A percentile compares a stretch with the other conserved stretches of the same genome.
Evolutionary conservation across 2,888 invertebrate species (phyloP).

Genomic region (Agriopis leucophaearia): DNA sequence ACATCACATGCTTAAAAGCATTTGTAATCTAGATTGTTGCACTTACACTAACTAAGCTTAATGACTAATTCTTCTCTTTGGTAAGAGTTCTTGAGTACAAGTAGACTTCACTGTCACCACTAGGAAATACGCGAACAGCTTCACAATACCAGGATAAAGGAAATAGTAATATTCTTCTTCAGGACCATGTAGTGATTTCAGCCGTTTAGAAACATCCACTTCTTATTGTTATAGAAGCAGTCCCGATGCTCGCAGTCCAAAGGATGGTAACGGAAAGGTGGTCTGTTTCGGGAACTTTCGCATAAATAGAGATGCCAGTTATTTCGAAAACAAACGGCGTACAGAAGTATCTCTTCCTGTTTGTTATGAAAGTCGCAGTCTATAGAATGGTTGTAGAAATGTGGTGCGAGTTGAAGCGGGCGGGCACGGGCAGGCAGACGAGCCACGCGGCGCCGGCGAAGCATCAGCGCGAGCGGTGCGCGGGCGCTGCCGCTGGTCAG

Average conservation of each 20-base stretch:
- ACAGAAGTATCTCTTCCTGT: background rate
- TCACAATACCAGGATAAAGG: conserved; percentile 14
- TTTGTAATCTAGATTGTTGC: conserved; percentile 30
- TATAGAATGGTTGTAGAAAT: conserved; percentile 63
- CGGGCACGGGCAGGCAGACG: conserved; percentile 74
- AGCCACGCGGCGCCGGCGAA: conserved; percentile 74
- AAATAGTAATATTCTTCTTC: background rate
- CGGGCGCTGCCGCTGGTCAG: conserved; percentile 75
- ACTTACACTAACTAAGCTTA: conserved; percentile 39
- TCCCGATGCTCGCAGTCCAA: background rate
- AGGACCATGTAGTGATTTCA: background rate
- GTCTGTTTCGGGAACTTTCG: background rate
- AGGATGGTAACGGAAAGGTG: background rate
- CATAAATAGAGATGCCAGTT: background rate
- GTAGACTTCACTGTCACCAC: conserved; percentile 42
- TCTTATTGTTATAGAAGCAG: background rate
- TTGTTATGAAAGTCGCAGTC: conserved; percentile 15
- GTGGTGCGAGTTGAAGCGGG: conserved; percentile 60
- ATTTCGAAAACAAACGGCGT: background rate
- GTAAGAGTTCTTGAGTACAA: conserved; percentile 38
- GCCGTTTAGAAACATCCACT: background rate
- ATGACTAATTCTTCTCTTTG: conserved; percentile 47
- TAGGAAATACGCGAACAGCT: conserved; percentile 22
- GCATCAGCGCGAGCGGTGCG: conserved; percentile 80
- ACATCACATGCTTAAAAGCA: conserved; percentile 35